phyloP scores from a whole-genome alignment of 2,888 invertebrate genomes.

The Cataglyphis altisquamis region DNA sequence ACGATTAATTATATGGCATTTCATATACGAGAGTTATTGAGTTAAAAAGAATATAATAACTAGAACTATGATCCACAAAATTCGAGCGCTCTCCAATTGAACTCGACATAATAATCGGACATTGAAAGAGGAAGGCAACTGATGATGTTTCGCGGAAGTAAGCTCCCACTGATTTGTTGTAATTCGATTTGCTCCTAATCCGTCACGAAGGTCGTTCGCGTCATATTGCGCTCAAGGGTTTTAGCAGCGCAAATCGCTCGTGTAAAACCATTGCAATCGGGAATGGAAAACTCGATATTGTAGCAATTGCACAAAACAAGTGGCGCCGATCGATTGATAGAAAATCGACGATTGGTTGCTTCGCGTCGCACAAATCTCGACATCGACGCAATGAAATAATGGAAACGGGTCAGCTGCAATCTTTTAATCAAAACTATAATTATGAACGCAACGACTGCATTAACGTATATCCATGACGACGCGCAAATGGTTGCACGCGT shows the following conservation, averaged over 20 bases:
- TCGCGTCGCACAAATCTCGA: background rate
- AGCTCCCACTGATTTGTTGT: conserved; percentile 55
- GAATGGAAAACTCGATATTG: conserved; percentile 49
- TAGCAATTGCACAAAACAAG: conserved; percentile 29
- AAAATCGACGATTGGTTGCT: conserved; percentile 30
- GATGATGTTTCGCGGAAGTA: conserved; percentile 52
- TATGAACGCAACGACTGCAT: background rate
- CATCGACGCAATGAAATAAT: conserved; percentile 6
- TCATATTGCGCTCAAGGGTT: conserved; percentile 52
- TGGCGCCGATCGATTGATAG: conserved; percentile 19
- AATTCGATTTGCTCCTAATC: conserved; percentile 55
- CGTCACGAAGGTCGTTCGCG: conserved; percentile 48
- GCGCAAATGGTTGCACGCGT: background rate
- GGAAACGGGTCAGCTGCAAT: background rate
- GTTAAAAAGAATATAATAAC: conserved; percentile 6
- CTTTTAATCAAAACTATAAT: background rate
- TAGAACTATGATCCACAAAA: conserved; percentile 23
- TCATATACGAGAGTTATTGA: background rate
- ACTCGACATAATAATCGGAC: conserved; percentile 36
- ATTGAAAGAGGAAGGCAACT: conserved; percentile 34
- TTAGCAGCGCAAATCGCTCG: conserved; percentile 36
- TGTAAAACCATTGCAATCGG: conserved; percentile 32
- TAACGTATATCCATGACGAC: conserved; percentile 24
- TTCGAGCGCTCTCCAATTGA: conserved; percentile 45
- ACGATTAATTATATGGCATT: background rate